Percentiles rank a stretch among this genome's conserved stretches.
Conservation (phyloP, 2,888 invertebrate genomes). For the Crossocerus cetratus region DNA sequence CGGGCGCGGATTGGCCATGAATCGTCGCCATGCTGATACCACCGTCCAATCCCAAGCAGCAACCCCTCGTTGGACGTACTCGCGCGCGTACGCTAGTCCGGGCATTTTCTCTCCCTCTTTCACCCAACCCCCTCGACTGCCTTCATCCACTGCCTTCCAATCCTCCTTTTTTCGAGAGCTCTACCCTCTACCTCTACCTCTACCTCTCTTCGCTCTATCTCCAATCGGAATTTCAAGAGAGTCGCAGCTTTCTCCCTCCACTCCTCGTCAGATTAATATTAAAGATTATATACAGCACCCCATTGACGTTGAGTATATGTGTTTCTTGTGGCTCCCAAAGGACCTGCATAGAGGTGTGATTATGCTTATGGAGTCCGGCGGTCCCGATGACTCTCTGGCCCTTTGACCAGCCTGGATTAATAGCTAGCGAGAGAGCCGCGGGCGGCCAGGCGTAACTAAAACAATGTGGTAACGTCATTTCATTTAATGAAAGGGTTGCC, state of each 20-base stretch:
- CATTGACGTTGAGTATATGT: no score
- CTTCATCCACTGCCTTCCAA: neutral
- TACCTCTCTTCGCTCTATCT: no score
- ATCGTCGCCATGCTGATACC: slow-evolving; percentile 52
- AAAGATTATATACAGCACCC: no score
- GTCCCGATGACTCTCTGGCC: no score
- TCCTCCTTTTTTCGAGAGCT: no score
- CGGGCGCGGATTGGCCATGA: slow-evolving; percentile 43
- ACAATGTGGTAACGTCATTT: neutral
- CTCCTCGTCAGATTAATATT: no score
- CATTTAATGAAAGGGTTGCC: neutral
- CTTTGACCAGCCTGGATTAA: no score
- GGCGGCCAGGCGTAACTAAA: neutral
- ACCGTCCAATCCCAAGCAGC: slow-evolving; percentile 40
- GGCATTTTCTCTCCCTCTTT: slow-evolving; percentile 20
- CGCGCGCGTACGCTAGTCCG: slow-evolving; percentile 27
- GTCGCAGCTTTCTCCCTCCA: no score
- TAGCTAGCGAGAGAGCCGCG: neutral
- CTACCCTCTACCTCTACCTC: no score
- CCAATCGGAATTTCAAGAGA: no score
- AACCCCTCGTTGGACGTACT: slow-evolving; percentile 28
- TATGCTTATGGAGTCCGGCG: neutral
- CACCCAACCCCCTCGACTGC: slow-evolving; percentile 12
- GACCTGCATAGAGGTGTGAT: no score
- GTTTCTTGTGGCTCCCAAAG: no score